These are phyloP conservation scores for Portunus trituberculatus DNA, from an alignment of 1,140 invertebrate species.

Conservation along the genomic window DNA sequence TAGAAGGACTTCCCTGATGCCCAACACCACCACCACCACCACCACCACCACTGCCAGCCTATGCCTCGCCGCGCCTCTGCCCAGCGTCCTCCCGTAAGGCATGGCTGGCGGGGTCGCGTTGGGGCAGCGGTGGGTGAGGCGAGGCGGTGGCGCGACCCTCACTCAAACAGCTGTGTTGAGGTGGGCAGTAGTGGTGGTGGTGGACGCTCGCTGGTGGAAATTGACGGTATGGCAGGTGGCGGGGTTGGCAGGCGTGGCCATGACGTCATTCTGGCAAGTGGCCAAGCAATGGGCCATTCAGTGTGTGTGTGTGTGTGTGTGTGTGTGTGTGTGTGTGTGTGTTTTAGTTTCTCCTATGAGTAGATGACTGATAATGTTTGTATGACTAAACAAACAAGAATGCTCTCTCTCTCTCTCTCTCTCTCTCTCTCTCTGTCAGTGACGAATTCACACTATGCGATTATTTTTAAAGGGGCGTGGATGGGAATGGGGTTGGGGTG, in stretches of 20 bases:
- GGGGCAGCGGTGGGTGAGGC: neutral
- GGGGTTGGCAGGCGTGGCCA: constrained; percentile 42
- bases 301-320: neutral
- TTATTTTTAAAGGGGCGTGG: too few relatives aligned
- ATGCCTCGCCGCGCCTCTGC: neutral
- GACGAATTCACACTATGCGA: too few relatives aligned
- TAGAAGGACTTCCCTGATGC: neutral
- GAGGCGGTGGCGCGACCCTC: neutral
- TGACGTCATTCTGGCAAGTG: constrained; percentile 51
- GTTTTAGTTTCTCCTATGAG: too few relatives aligned
- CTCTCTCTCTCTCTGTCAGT: too few relatives aligned
- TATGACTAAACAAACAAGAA: too few relatives aligned
- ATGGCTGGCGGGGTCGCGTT: neutral
- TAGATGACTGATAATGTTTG: too few relatives aligned
- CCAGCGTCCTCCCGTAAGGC: neutral
- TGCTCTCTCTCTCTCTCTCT: too few relatives aligned
- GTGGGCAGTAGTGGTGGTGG: too few relatives aligned
- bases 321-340: neutral
- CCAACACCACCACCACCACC: neutral
- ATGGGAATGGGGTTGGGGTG: neutral
- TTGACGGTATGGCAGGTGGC: neutral
- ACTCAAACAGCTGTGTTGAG: too few relatives aligned
- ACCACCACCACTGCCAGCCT: neutral
- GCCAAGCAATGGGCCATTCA: constrained; percentile 50
- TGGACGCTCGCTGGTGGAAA: neutral